Percentiles rank a stretch among this genome's conserved stretches.
Conservation (phyloP, 2,113 vertebrate species). For the Pachycephala philippinensis region DNA sequence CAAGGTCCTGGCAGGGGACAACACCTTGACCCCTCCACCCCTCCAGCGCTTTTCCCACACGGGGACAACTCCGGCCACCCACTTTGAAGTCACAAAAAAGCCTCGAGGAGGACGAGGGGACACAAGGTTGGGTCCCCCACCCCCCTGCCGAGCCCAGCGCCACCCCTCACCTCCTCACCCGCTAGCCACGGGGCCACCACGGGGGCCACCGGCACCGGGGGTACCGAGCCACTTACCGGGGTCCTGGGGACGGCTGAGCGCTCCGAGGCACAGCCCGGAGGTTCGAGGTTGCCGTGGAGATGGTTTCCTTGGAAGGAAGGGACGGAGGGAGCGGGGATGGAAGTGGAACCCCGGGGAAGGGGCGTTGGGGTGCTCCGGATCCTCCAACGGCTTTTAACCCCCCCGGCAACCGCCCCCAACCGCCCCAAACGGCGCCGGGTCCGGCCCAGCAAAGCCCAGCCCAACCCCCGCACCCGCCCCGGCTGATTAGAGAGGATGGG, state of each 20-base stretch:
- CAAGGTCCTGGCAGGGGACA: neutral
- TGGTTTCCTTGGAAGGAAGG: conserved; percentile 30
- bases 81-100: accelerated
- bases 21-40: neutral
- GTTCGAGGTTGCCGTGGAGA: conserved; percentile 42
- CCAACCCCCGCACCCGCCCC: accelerated
- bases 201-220: too few species aligned
- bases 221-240: neutral
- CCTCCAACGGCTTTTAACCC: neutral
- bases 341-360: accelerated
- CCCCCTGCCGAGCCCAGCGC: neutral
- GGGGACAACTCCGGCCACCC: accelerated
- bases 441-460: neutral
- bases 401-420: neutral
- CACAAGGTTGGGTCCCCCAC: accelerated
- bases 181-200: neutral
- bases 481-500: accelerated
- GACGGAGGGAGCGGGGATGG: neutral
- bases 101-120: neutral
- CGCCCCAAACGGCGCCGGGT: neutral
- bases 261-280: neutral
- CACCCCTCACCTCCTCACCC: neutral
- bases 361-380: accelerated
- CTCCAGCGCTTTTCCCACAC: accelerated
- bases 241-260: neutral